phyloP scores from a whole-genome alignment of 2,888 invertebrate species.

The Plagiodera versicolora region DNA sequence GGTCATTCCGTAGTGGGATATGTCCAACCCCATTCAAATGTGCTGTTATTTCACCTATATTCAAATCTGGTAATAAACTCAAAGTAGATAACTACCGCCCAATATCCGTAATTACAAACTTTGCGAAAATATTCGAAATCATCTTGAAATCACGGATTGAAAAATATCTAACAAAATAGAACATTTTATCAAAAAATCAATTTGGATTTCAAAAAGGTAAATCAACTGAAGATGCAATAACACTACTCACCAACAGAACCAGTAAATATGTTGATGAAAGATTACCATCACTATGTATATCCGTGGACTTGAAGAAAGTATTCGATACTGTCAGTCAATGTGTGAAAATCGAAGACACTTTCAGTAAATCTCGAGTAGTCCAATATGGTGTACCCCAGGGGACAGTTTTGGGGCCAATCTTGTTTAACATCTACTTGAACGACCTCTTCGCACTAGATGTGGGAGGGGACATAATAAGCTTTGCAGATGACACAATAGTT shows the following conservation, averaged over 20 bases:
- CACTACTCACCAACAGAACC: not conserved
- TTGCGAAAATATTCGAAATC: not conserved
- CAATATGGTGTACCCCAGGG: too few species aligned
- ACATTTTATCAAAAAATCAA: not conserved
- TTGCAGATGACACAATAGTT: too few species aligned
- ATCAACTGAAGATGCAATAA: too few species aligned
- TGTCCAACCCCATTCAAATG: not conserved
- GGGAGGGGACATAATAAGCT: too few species aligned
- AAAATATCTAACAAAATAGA: not conserved
- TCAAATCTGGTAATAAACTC: not conserved
- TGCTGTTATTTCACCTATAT: not conserved
- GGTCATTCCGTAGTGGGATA: slow-evolving; percentile 3
- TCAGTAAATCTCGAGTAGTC: too few species aligned
- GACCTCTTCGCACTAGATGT: too few species aligned
- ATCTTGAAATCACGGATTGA: slow-evolving; percentile 2
- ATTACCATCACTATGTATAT: not conserved
- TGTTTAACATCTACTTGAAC: too few species aligned
- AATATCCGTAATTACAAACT: slow-evolving; percentile 1
- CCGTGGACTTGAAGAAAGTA: not conserved
- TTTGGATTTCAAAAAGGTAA: not conserved
- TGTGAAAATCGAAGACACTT: not conserved
- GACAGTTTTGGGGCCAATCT: too few species aligned
- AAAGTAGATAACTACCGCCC: not conserved
- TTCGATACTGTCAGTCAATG: slow-evolving; percentile 3
- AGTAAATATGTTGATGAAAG: not conserved